Conservation (phyloP, 2,113 vertebrate species). For the Cygnus atratus region DNA sequence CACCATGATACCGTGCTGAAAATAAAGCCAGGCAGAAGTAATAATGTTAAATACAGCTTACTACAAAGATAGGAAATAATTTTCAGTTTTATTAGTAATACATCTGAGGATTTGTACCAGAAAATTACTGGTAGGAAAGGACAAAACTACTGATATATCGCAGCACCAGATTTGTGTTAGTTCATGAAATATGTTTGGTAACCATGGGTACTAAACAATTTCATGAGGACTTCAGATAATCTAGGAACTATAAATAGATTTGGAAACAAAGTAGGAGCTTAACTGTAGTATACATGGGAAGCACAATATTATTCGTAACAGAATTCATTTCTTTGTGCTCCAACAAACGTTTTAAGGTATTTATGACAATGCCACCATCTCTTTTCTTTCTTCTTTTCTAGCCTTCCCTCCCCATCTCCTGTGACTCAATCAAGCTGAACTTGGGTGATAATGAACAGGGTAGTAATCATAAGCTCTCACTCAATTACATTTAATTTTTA, state of each 20-base stretch:
- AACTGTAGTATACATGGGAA: conserved; percentile 1
- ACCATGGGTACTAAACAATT: conserved; percentile 62
- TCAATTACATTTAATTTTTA: neutral
- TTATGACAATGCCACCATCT: neutral
- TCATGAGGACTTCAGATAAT: conserved; percentile 36
- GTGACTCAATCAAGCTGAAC: neutral
- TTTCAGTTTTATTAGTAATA: neutral
- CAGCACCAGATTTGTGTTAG: neutral
- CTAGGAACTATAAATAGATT: conserved; percentile 42
- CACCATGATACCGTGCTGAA: neutral
- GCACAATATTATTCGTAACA: neutral
- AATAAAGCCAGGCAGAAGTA: neutral
- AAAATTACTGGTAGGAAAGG: conserved; percentile 1
- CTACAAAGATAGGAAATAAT: neutral
- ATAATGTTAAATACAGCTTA: neutral
- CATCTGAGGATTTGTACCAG: neutral
- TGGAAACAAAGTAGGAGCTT: conserved; percentile 5
- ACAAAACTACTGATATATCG: neutral
- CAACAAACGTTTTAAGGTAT: neutral
- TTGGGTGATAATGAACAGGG: neutral
- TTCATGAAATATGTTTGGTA: conserved; percentile 27
- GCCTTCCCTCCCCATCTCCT: neutral
- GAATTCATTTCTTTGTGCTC: neutral
- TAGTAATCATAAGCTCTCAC: neutral
- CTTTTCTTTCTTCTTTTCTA: neutral